Percentiles rank a stretch among this genome's conserved stretches.
Conservation (phyloP, 2,888 invertebrate species). For the Ectemnius continuus region DNA sequence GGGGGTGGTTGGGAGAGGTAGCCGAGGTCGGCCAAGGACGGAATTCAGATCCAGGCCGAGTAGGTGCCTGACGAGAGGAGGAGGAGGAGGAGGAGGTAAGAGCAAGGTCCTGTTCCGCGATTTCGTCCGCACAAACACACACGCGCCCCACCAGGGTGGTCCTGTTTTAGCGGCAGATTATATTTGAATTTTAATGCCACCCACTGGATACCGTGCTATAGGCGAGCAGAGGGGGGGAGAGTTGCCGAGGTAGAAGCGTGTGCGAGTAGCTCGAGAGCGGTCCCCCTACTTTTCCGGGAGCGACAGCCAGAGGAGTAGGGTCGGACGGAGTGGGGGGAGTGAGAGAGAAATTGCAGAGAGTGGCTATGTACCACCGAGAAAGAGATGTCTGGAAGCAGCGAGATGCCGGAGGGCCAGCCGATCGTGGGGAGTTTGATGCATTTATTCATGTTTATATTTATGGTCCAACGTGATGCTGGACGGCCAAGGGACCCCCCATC, state of each 20-base stretch:
- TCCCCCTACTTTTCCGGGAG: background rate
- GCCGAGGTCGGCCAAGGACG: background rate
- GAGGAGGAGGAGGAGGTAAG: background rate
- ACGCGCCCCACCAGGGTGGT: conserved; percentile 14
- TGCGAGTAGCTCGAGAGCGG: background rate
- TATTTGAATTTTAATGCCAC: conserved; percentile 71
- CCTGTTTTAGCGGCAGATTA: conserved; percentile 57
- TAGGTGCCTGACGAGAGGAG: too few relatives aligned
- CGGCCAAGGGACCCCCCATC: conserved; percentile 43
- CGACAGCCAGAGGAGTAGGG: too few relatives aligned
- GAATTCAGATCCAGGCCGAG: too few relatives aligned
- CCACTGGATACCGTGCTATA: background rate
- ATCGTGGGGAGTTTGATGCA: conserved; percentile 63
- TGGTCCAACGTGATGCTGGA: conserved; percentile 45
- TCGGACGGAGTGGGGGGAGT: background rate
- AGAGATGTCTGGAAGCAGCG: too few relatives aligned
- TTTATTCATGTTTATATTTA: conserved; percentile 73
- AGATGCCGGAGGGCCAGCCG: conserved; percentile 13
- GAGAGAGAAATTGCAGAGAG: conserved; percentile 8
- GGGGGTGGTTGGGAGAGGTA: too few relatives aligned
- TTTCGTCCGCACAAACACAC: background rate
- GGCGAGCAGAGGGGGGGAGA: too few relatives aligned
- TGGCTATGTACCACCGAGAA: too few relatives aligned
- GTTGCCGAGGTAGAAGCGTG: background rate
- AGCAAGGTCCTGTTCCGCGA: conserved; percentile 22